A percentile compares a stretch with the other conserved stretches of the same genome.
Evolutionary conservation across 2,797 vertebrate genomes (phyloP).

Genomic region (Eulemur mongoz): DNA sequence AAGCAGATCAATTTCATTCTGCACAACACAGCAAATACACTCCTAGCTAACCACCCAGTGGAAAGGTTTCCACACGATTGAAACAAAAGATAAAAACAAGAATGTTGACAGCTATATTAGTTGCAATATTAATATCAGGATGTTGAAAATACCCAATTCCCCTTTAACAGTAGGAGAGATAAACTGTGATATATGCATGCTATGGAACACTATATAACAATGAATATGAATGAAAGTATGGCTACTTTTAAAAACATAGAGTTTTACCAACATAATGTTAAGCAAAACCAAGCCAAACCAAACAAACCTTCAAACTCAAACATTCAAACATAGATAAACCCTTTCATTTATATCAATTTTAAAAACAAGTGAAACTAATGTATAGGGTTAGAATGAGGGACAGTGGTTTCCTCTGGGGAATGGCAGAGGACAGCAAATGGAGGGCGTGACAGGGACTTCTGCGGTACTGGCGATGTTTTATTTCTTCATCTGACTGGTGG

Average conservation of each 20-base stretch:
- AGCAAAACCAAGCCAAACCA: background rate
- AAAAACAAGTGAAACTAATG: background rate
- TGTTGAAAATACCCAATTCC: background rate
- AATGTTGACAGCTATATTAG: background rate
- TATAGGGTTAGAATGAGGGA: background rate
- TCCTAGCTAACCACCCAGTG: background rate
- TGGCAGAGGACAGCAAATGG: background rate
- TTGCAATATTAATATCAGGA: background rate
- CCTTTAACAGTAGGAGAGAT: background rate
- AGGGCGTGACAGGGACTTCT: background rate
- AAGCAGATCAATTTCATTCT: background rate
- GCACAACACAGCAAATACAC: background rate
- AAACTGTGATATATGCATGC: background rate
- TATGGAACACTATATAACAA: background rate
- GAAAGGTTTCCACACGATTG: background rate
- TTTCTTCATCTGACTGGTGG: background rate
- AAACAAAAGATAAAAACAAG: background rate
- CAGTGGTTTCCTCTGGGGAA: background rate
- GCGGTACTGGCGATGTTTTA: background rate
- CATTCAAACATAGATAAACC: background rate
- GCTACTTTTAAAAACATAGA: background rate
- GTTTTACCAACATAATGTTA: background rate
- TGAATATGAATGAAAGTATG: background rate
- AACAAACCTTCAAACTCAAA: background rate
- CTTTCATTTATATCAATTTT: background rate